A percentile compares a stretch with the other conserved stretches of the same genome.
Evolutionary conservation across 2,797 vertebrate genomes (phyloP).

Genomic region (Centroberyx gerrardi): DNA sequence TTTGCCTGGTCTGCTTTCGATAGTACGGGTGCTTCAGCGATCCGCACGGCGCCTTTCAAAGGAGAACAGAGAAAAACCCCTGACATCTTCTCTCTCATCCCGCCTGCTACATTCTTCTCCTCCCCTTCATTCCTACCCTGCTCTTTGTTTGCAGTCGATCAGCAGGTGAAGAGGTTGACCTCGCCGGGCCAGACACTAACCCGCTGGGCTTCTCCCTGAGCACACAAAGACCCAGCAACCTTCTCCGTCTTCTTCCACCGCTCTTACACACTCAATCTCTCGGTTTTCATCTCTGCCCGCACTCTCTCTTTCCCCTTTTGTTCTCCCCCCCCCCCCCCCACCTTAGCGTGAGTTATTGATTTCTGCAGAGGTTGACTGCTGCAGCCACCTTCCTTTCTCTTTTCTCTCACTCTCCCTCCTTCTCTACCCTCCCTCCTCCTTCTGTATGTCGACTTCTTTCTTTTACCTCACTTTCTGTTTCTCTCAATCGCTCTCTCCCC

Average conservation of each 20-base stretch:
- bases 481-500: constrained; percentile 27
- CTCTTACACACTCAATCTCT: constrained; percentile 51
- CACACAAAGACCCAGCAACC: constrained; percentile 62
- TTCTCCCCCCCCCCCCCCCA: constrained; percentile 49
- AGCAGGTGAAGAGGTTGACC: constrained; percentile 73
- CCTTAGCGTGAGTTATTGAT: constrained; percentile 77
- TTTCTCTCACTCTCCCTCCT: constrained; percentile 22
- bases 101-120: constrained; percentile 47
- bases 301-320: constrained; percentile 46
- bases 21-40: constrained; percentile 39
- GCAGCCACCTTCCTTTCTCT: constrained; percentile 44
- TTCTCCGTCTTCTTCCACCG: constrained; percentile 58
- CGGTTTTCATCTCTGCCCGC: constrained; percentile 58
- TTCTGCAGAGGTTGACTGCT: constrained; percentile 75
- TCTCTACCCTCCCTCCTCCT: constrained; percentile 32
- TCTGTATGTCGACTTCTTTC: constrained; percentile 16
- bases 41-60: constrained; percentile 53
- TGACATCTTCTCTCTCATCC: constrained; percentile 61
- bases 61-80: constrained; percentile 72
- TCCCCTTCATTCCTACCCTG: constrained; percentile 36
- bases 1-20: constrained; percentile 31
- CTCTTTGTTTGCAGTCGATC: constrained; percentile 72
- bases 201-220: constrained; percentile 50
- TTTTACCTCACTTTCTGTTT: constrained; percentile 34
- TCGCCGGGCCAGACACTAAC: constrained; percentile 53